A percentile compares a stretch with the other conserved stretches of the same genome.
phyloP scores from a whole-genome alignment of 2,113 vertebrate genomes.

The Catharus fuscescens region DNA sequence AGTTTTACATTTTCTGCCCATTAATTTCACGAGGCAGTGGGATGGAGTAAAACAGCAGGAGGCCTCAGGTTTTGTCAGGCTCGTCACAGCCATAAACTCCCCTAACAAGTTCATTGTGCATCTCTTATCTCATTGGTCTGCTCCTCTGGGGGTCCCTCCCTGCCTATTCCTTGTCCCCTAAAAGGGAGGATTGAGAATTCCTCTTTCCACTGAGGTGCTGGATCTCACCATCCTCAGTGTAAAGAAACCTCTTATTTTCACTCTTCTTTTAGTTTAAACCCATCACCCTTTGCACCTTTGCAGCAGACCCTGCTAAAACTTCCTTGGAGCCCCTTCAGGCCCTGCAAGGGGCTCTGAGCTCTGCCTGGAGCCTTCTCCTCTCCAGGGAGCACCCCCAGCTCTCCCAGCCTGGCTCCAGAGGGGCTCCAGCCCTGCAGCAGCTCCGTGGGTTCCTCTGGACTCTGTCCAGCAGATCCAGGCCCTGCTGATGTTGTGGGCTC shows the following conservation, averaged over 20 bases:
- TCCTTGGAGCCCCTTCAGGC: not conserved
- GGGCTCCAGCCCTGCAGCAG: not conserved
- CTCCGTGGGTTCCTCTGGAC: accelerated
- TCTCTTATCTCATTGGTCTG: not conserved
- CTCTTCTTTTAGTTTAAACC: not conserved
- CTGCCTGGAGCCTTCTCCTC: not conserved
- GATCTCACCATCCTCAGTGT: accelerated
- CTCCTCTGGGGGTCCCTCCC: not conserved
- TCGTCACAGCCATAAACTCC: not conserved
- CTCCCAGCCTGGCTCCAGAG: not conserved
- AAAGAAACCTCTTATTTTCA: not conserved
- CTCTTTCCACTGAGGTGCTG: not conserved
- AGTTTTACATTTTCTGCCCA: not conserved
- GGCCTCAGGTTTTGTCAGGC: not conserved
- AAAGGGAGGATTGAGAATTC: not conserved
- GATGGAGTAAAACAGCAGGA: not conserved
- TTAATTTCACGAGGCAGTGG: not conserved
- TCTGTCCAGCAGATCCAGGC: not conserved
- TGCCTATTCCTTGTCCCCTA: not conserved
- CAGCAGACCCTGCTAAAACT: not conserved
- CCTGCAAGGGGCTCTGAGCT: not conserved
- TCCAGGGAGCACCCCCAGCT: not conserved
- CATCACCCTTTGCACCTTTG: not conserved
- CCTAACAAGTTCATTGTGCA: not conserved
- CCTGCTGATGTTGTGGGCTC: not conserved